Evolutionary conservation across 2,888 invertebrate genomes (phyloP).

Genomic region (Cheilosia urbana): DNA sequence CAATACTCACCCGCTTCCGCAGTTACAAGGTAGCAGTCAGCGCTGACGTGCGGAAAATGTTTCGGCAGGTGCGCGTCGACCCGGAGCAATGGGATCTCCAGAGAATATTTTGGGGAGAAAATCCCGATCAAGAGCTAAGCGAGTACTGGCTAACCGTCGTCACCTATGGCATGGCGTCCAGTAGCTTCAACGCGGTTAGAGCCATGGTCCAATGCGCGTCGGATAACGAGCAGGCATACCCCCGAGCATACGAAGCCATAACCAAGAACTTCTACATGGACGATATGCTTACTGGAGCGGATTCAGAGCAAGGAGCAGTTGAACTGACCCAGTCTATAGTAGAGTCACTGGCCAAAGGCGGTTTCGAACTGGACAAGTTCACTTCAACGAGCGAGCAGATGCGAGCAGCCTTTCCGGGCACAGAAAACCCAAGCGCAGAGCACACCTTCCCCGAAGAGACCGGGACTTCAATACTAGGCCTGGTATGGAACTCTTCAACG

Average conservation of each 20-base stretch:
- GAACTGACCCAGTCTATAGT: background rate
- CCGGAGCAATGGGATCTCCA: constrained; percentile 39
- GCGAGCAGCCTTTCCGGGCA: background rate
- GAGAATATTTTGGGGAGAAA: constrained; percentile 43
- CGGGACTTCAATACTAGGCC: constrained; percentile 11
- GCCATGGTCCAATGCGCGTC: constrained; percentile 18
- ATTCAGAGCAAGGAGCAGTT: background rate
- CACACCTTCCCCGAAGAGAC: background rate
- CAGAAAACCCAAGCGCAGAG: background rate
- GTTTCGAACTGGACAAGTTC: constrained; percentile 5
- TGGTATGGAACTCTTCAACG: constrained; percentile 19
- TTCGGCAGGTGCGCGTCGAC: constrained; percentile 25
- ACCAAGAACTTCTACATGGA: constrained; percentile 14
- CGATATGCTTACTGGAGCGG: constrained; percentile 16
- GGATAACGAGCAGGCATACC: constrained; percentile 7
- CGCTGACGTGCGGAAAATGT: constrained; percentile 36
- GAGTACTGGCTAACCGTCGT: constrained; percentile 36
- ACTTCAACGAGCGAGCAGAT: constrained; percentile 8
- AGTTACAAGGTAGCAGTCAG: constrained; percentile 17
- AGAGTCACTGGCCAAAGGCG: background rate
- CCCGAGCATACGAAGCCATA: constrained; percentile 23
- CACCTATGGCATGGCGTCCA: constrained; percentile 39
- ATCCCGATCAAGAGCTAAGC: background rate
- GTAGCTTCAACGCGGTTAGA: constrained; percentile 21
- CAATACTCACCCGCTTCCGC: constrained; percentile 21